phyloP scores from a whole-genome alignment of 2,888 invertebrate species.

The Allygus modestus region DNA sequence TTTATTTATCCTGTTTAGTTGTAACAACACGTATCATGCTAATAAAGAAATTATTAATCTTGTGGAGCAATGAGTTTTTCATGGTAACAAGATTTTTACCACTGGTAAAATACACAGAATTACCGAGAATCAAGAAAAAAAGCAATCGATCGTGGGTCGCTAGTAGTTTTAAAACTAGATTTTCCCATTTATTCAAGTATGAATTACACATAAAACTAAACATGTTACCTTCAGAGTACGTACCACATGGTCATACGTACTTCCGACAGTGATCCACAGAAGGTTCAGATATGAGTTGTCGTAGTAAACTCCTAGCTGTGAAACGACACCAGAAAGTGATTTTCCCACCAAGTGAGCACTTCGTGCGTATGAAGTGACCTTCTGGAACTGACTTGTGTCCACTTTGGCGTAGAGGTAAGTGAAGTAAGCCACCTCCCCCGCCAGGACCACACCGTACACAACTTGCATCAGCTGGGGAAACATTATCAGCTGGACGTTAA shows the following conservation, averaged over 20 bases:
- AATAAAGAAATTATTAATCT: no score
- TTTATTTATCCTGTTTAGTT: no score
- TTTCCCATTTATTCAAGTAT: no score
- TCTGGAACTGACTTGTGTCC: slow-evolving; percentile 88
- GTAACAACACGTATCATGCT: no score
- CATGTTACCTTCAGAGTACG: no score
- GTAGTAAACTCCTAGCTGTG: slow-evolving; percentile 84
- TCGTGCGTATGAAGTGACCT: slow-evolving; percentile 90
- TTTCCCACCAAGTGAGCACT: slow-evolving; percentile 90
- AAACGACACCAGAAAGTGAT: slow-evolving; percentile 84
- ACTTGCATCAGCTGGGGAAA: slow-evolving; percentile 78
- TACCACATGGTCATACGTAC: slow-evolving; percentile 56
- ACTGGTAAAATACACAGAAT: no score
- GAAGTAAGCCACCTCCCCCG: slow-evolving; percentile 94
- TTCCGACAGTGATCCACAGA: slow-evolving; percentile 78
- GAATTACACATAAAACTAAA: no score
- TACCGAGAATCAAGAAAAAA: no score
- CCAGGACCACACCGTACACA: slow-evolving; percentile 89
- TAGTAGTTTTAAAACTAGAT: neutral
- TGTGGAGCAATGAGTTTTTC: no score
- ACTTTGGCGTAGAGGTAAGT: slow-evolving; percentile 98
- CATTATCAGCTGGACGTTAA: no score
- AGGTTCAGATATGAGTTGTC: slow-evolving; percentile 85
- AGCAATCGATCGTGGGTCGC: neutral
- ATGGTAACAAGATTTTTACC: no score